A percentile compares a stretch with the other conserved stretches of the same genome.
These are phyloP conservation scores for Amphipyra berbera DNA, from an alignment of 2,888 invertebrate genomes.

Conservation along the genomic window DNA sequence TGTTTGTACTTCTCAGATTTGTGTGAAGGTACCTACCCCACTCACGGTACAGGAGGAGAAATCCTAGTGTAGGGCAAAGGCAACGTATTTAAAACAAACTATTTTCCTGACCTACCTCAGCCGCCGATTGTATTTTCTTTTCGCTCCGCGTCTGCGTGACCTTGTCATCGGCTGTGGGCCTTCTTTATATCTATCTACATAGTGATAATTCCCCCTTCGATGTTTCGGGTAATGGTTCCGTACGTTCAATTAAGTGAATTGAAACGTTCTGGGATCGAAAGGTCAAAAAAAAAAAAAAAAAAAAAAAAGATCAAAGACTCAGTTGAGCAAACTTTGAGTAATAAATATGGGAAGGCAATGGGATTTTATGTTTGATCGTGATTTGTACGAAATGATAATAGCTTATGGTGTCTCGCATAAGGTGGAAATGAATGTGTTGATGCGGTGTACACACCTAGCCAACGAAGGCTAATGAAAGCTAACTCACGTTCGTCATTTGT, in stretches of 20 bases:
- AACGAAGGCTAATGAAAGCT: too few species aligned
- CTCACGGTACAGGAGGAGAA: too few species aligned
- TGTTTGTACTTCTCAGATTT: too few species aligned
- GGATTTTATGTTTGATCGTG: background rate
- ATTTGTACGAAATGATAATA: background rate
- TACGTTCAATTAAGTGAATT: slow-evolving; percentile 49
- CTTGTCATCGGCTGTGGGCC: background rate
- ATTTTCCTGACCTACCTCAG: too few species aligned
- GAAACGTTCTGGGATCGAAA: slow-evolving; percentile 40
- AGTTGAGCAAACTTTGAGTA: slow-evolving; percentile 21
- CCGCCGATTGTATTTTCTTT: too few species aligned
- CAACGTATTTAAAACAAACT: too few species aligned
- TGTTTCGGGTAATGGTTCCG: slow-evolving; percentile 33
- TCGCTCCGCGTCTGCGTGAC: background rate
- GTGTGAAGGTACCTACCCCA: too few species aligned
- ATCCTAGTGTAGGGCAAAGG: too few species aligned
- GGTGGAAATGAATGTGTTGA: too few species aligned
- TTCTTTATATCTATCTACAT: slow-evolving; percentile 12
- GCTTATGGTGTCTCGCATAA: background rate
- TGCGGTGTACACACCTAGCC: too few species aligned
- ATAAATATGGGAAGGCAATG: slow-evolving; percentile 1
- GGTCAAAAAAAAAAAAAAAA: too few species aligned
- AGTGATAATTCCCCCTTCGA: slow-evolving; percentile 11
- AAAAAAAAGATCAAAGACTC: slow-evolving; percentile 25
- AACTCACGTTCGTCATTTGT: too few species aligned